These are phyloP conservation scores for Percina caprodes DNA, from an alignment of 2,113 vertebrate genomes.

Conservation along the genomic window DNA sequence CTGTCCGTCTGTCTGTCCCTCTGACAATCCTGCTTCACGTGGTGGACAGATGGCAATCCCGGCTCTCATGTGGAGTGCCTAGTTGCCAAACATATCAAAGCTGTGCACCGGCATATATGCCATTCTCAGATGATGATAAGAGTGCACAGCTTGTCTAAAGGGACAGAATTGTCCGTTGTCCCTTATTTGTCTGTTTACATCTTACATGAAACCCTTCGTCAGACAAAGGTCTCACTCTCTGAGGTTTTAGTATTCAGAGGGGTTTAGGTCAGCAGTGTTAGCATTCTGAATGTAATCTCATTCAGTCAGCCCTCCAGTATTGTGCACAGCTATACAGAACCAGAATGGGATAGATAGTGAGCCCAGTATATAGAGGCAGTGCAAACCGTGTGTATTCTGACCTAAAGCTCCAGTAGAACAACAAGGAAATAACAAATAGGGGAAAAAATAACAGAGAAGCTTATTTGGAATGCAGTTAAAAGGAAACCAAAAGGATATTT, in stretches of 20 bases:
- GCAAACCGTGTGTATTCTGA: constrained; percentile 37
- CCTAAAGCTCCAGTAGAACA: constrained; percentile 41
- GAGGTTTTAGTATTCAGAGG: constrained; percentile 57
- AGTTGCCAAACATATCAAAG: constrained; percentile 66
- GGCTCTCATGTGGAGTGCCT: constrained; percentile 26
- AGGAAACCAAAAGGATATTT: constrained; percentile 18
- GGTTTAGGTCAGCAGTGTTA: constrained; percentile 65
- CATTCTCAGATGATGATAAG: constrained; percentile 59
- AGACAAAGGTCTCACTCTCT: constrained; percentile 63
- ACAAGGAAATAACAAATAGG: constrained; percentile 31
- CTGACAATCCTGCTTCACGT: constrained; percentile 33
- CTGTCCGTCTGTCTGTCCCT: constrained; percentile 61
- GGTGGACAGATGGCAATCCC: constrained; percentile 51
- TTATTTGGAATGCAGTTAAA: constrained; percentile 20
- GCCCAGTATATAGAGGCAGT: constrained; percentile 2
- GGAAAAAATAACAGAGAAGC: background rate
- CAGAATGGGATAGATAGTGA: constrained; percentile 42
- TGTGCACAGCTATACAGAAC: constrained; percentile 41
- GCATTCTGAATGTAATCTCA: constrained; percentile 70
- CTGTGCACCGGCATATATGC: constrained; percentile 37
- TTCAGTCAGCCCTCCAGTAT: constrained; percentile 57
- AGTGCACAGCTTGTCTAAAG: constrained; percentile 29
- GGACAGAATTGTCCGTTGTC: constrained; percentile 52
- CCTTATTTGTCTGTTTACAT: constrained; percentile 53
- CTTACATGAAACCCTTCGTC: constrained; percentile 54